These are phyloP conservation scores for Callimorpha dominula DNA, from an alignment of 2,888 invertebrate genomes.

Conservation along the genomic window DNA sequence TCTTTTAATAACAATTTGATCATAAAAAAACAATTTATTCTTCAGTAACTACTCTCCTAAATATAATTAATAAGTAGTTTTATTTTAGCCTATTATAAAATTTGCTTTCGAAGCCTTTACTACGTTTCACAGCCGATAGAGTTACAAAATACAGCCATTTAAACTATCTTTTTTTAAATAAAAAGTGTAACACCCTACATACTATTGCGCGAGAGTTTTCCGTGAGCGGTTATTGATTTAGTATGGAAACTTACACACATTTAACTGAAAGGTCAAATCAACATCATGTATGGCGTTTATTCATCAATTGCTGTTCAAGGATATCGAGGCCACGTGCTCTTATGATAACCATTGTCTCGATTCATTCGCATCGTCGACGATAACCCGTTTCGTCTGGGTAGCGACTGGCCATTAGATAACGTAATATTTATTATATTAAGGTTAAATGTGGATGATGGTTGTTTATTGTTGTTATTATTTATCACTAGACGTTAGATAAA, in stretches of 20 bases:
- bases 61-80: too few species aligned
- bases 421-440: neutral
- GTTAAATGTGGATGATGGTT: neutral
- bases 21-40: too few species aligned
- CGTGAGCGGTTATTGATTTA: neutral
- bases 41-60: too few species aligned
- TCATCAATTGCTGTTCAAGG: constrained; percentile 15
- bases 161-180: too few species aligned
- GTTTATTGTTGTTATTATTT: neutral
- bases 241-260: neutral
- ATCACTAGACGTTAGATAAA: neutral
- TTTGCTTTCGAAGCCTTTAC: too few species aligned
- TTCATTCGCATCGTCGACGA: constrained; percentile 16
- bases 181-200: too few species aligned
- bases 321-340: constrained; percentile 8
- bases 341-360: constrained; percentile 23
- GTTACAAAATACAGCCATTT: too few species aligned
- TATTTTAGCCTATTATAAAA: too few species aligned
- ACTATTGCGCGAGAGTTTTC: neutral
- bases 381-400: constrained; percentile 28
- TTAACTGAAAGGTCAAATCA: constrained; percentile 1
- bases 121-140: too few species aligned
- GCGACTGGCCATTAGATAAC: neutral
- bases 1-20: too few species aligned
- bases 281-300: neutral